Base-by-base conservation (phyloP, 2,113 vertebrate species). In the Neolamprologus tretocephalus region DNA sequence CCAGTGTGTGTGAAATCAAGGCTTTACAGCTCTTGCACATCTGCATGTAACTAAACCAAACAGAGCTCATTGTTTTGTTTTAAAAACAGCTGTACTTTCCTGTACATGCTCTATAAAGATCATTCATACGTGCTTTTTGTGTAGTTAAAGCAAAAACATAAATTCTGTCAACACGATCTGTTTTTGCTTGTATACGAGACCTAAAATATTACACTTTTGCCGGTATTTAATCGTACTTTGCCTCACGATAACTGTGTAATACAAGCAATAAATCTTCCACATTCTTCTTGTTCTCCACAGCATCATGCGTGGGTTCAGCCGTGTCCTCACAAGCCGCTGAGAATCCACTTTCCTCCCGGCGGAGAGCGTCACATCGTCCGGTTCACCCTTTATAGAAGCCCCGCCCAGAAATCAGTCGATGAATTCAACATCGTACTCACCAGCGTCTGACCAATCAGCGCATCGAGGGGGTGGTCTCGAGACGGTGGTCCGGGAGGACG, bases 351-450 rank as follows among this genome's bases (percentile, higher is more conserved):
- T 45, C 31, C 42, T 57, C 42, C 73, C 9, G 2, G 71, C 9
- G 7, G 4, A 8, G n/a, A 45, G n/a, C 53, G 8, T 80, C 86
- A 9, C 49, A 5, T 51, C 35, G 19, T 2, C 47, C 10, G 26
- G 68, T 87, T 83, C 93, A 83, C 87, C 94, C 92, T 96, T 96
- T 95, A 96, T 81, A 86, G 14, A 14, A 88, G 89, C 92, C 61
- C 95, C 97, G 95, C 97, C 96, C 92, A 53, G 90, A 97, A 97
- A 97, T 97, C 96, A 97, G 96, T 96, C 97, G 96, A 97, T 97
- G 94, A 97, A 94, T 96, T 96, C 94, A 87, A 84, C 93, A 94
- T 95, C 94, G 47, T 85, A 89, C 95, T 93, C 94, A 42, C 66
- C 84, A 51, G 79, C 26, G 13, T 80, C 89, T 3, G 66, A 81